Conservation (phyloP, 2,888 invertebrate genomes). For the Ophion costatus region DNA sequence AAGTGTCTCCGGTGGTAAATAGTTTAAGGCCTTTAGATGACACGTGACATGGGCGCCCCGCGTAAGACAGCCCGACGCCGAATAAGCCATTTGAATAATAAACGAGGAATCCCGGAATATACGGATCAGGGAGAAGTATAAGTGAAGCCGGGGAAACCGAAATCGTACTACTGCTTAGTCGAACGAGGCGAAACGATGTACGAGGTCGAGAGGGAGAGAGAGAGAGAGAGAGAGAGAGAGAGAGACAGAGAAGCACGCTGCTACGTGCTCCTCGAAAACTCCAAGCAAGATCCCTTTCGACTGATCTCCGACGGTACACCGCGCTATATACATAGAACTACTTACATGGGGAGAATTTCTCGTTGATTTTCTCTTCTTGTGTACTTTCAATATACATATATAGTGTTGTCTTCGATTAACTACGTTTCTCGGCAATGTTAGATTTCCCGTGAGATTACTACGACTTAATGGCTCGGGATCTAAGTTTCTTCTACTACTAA, state of each 20-base stretch:
- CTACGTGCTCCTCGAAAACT: constrained; percentile 54
- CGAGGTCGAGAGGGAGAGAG: neutral
- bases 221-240: constrained; percentile 1
- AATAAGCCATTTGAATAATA: constrained; percentile 75
- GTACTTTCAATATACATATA: constrained; percentile 18
- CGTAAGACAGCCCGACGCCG: constrained; percentile 67
- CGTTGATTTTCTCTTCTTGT: constrained; percentile 36
- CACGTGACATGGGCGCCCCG: constrained; percentile 67
- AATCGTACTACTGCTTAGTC: constrained; percentile 48
- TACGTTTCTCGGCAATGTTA: constrained; percentile 59
- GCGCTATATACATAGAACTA: constrained; percentile 30
- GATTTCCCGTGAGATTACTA: constrained; percentile 66
- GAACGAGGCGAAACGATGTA: constrained; percentile 27
- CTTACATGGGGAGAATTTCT: constrained; percentile 43
- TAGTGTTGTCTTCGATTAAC: constrained; percentile 58
- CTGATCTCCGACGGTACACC: constrained; percentile 55
- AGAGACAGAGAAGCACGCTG: constrained; percentile 8
- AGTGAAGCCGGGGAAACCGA: constrained; percentile 40
- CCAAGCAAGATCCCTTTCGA: constrained; percentile 49
- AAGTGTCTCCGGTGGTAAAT: constrained; percentile 70
- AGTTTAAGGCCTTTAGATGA: constrained; percentile 71
- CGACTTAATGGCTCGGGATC: constrained; percentile 56
- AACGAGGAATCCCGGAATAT: constrained; percentile 71
- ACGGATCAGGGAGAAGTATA: constrained; percentile 26
- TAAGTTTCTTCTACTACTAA: constrained; percentile 64